Conservation (phyloP, 2,113 vertebrate genomes). For the Leucopsar rothschildi region DNA sequence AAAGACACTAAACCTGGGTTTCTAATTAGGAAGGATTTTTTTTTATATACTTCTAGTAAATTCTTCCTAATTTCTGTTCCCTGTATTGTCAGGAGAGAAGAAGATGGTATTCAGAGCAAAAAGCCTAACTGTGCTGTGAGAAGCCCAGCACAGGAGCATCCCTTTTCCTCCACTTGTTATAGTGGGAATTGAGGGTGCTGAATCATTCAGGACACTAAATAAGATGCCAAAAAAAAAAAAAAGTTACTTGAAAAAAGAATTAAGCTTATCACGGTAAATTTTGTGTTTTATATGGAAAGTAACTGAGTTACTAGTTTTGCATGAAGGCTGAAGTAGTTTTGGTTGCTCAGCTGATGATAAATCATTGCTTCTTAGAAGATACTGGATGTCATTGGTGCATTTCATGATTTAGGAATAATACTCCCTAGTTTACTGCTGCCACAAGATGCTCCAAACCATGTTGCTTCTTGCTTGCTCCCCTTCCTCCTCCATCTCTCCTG, state of each 20-base stretch:
- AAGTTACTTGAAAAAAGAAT: neutral
- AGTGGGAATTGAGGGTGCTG: neutral
- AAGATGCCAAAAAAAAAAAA: neutral
- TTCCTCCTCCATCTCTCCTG: neutral
- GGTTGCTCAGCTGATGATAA: neutral
- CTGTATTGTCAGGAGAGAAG: neutral
- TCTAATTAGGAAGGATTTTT: neutral
- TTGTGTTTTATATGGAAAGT: neutral
- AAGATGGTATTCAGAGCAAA: neutral
- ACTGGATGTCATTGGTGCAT: neutral
- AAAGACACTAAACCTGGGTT: neutral
- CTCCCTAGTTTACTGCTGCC: neutral
- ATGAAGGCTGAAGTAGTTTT: neutral
- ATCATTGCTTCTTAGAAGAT: neutral
- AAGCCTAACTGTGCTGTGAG: neutral
- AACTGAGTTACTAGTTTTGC: neutral
- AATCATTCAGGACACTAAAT: neutral
- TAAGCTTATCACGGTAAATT: neutral
- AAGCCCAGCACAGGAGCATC: accelerated
- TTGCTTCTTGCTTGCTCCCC: neutral
- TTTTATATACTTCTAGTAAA: neutral
- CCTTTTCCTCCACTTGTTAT: accelerated
- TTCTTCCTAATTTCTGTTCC: neutral
- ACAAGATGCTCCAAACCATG: neutral
- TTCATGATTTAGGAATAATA: neutral